phyloP scores from a whole-genome alignment of 2,888 invertebrate species.

The Doris montereyensis region DNA sequence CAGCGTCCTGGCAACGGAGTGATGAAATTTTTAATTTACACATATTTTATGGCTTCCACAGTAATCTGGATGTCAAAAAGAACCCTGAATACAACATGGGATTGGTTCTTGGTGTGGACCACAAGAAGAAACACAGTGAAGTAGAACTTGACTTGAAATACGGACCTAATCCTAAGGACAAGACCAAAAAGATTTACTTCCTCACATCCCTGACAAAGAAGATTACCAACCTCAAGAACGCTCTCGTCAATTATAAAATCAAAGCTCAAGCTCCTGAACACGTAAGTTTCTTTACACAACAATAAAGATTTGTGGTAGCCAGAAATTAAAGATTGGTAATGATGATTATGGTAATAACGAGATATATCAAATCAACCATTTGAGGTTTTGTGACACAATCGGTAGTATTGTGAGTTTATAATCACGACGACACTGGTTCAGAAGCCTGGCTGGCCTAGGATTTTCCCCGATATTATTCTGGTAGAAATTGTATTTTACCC shows the following conservation, averaged over 20 bases:
- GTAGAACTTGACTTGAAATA: conserved; percentile 46
- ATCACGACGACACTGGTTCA: no score
- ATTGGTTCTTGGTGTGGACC: conserved; percentile 44
- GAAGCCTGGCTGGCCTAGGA: no score
- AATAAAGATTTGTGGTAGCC: no score
- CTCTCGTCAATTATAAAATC: conserved; percentile 30
- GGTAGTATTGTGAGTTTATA: no score
- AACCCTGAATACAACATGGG: conserved; percentile 50
- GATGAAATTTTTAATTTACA: not conserved
- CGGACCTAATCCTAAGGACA: conserved; percentile 50
- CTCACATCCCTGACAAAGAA: conserved; percentile 18
- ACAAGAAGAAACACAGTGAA: conserved; percentile 45
- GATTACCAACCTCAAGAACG: not conserved
- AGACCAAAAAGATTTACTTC: conserved; percentile 20
- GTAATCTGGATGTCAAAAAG: conserved; percentile 49
- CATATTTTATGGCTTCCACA: conserved; percentile 37
- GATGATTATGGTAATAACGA: no score
- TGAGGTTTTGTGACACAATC: no score
- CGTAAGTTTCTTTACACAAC: not conserved
- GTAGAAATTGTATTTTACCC: no score
- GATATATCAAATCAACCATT: no score
- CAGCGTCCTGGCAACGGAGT: no score
- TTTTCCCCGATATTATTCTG: no score
- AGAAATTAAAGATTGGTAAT: no score
- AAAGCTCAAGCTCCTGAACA: conserved; percentile 34